Evolutionary conservation across 2,888 invertebrate species (phyloP), one percentile per base, ranked within the genome.

Genomic region (Mythimna lalbum): DNA sequence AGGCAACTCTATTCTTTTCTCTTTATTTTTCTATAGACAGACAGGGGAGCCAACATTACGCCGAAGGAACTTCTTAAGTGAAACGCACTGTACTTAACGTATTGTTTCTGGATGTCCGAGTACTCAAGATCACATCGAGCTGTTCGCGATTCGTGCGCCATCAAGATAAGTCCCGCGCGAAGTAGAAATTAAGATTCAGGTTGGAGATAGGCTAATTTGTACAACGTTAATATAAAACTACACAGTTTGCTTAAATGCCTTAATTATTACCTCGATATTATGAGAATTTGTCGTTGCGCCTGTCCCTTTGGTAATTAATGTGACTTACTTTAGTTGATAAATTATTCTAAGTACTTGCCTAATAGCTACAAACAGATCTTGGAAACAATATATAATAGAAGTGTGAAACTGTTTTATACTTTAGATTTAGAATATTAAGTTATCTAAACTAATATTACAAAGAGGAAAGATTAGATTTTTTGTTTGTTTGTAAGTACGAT

Each of bases 181-280:
- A 73, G 72, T 73, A 74, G 73, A 83, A 84, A 84, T 84, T 84
- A 84, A 84, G 85, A 84, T 83, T 63, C 63, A 73, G 72, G 68
- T 75, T 71, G 52, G 19, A 73, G 80, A 84, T 84, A 84, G 47
- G 78, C 69, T 82, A 84, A 83, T 80, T 82, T 73, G 69, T 71
- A 71, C 81, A 65, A 73, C 69, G 79, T 74, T 76, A 52, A 78
- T 78, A 72, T 83, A 79, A 81, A 82, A 81, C 72, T 83, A 63
- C 73, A 72, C 59, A 76, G 69, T 67, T 80, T 81, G 63, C 66
- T 70, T 81, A 79, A 81, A 77, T 65, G 70, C 68, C 66, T 81
- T 80, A 81, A 82, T 77, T 73, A 70, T 74, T 81, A 53, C 78
- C 31, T 64, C n/a, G 49, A 61, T 64, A 6, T 67, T 67, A 66